Evolutionary conservation across 2,888 invertebrate species (phyloP).

Genomic region (Mesorhabditis sp.): DNA sequence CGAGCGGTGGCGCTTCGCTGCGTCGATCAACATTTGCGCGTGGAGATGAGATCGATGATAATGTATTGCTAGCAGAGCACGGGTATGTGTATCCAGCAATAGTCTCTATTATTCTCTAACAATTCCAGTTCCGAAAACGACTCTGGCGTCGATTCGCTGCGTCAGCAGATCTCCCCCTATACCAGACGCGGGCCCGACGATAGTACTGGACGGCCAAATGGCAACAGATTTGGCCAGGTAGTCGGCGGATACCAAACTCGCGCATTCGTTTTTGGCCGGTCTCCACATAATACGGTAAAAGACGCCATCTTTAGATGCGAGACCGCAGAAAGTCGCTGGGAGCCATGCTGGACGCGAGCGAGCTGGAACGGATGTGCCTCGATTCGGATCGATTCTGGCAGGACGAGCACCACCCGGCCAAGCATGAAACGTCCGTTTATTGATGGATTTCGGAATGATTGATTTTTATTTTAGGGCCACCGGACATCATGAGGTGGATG

Average conservation of each 20-base stretch:
- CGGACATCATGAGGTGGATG: conserved; percentile 45
- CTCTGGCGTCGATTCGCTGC: conserved; percentile 52
- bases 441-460: background rate
- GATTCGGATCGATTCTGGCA: conserved; percentile 33
- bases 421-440: background rate
- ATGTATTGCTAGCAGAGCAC: conserved; percentile 34
- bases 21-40: conserved; percentile 27
- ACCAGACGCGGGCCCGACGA: conserved; percentile 23
- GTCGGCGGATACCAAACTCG: too few relatives aligned
- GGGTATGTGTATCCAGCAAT: conserved; percentile 8
- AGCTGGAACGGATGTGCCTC: conserved; percentile 35
- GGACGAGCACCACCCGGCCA: conserved; percentile 6
- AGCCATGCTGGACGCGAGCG: conserved; percentile 36
- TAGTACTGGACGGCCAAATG: conserved; percentile 19
- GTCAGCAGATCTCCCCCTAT: conserved; percentile 49
- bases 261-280: too few relatives aligned
- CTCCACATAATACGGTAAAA: background rate
- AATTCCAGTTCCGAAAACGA: conserved; percentile 50
- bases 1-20: conserved; percentile 6
- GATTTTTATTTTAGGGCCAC: conserved; percentile 22
- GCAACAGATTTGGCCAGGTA: conserved; percentile 34
- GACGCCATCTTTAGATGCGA: conserved; percentile 24
- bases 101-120: too few relatives aligned
- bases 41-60: conserved; percentile 49
- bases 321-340: conserved; percentile 51